These are phyloP conservation scores for Todiramphus chloris DNA, from an alignment of 2,113 vertebrate species.

Conservation along the genomic window DNA sequence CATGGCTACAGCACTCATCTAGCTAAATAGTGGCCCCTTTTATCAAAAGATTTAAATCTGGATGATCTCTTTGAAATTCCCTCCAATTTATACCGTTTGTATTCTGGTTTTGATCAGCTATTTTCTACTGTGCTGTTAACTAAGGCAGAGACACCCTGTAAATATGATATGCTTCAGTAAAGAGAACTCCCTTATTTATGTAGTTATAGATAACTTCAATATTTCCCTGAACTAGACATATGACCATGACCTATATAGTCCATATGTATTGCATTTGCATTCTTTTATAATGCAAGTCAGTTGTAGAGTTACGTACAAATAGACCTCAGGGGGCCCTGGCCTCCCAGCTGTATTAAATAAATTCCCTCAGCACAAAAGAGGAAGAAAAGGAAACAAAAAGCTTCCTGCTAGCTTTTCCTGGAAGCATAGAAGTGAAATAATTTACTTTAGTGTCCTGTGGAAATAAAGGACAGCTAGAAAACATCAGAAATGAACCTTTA, in stretches of 20 bases:
- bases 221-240: neutral
- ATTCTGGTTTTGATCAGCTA: neutral
- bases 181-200: neutral
- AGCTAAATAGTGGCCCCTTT: neutral
- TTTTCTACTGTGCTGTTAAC: neutral
- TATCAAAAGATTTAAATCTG: neutral
- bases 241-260: neutral
- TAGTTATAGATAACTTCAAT: neutral
- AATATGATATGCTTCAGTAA: neutral
- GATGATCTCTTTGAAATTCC: neutral
- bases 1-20: neutral
- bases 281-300: conserved; percentile 65
- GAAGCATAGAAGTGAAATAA: conserved; percentile 18
- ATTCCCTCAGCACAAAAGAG: conserved; percentile 43
- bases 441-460: neutral
- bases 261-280: conserved; percentile 48
- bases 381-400: conserved; percentile 55
- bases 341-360: conserved; percentile 62
- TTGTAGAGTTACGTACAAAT: conserved; percentile 10
- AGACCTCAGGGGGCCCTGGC: conserved; percentile 16
- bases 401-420: conserved; percentile 61
- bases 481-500: neutral
- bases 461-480: neutral
- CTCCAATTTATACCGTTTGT: neutral
- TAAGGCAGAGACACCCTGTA: neutral